Percentiles rank a stretch among this genome's conserved stretches.
Conservation (phyloP, 2,888 invertebrate genomes). For the Nyleta sp. region DNA sequence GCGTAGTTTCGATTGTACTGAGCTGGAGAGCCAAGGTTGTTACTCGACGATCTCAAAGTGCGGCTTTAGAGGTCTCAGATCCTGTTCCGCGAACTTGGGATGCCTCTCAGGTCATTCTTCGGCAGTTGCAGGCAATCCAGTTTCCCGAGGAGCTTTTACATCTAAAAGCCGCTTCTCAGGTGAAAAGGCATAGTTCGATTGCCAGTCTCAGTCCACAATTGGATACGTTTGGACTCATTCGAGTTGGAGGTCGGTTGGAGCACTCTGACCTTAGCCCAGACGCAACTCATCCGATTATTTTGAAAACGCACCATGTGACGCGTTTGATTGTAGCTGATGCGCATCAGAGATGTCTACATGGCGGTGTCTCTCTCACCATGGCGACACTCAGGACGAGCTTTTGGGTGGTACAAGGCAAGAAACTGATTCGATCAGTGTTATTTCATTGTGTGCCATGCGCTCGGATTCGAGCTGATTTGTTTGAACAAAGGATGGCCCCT, state of each 20-base stretch:
- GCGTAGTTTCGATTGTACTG: no score
- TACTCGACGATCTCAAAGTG: no score
- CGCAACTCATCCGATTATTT: background rate
- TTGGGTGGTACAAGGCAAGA: conserved; percentile 8
- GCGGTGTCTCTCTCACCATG: background rate
- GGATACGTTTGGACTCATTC: no score
- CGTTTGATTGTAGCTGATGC: background rate
- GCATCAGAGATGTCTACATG: background rate
- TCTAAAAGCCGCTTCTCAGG: no score
- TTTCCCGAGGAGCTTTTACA: no score
- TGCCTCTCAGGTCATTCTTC: background rate
- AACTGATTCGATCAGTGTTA: background rate
- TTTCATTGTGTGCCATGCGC: background rate
- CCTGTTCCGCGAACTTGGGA: no score
- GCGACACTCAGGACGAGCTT: background rate
- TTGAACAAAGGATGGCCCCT: background rate
- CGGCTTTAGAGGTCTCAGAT: no score
- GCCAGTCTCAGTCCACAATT: no score
- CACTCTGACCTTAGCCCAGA: background rate
- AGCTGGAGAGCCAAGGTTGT: no score
- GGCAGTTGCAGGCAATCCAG: background rate
- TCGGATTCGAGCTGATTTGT: background rate
- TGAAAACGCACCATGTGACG: background rate
- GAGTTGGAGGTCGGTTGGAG: no score
- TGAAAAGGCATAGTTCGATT: no score